Conservation (phyloP, 2,888 invertebrate species). For the Drosophila kambysellisi region DNA sequence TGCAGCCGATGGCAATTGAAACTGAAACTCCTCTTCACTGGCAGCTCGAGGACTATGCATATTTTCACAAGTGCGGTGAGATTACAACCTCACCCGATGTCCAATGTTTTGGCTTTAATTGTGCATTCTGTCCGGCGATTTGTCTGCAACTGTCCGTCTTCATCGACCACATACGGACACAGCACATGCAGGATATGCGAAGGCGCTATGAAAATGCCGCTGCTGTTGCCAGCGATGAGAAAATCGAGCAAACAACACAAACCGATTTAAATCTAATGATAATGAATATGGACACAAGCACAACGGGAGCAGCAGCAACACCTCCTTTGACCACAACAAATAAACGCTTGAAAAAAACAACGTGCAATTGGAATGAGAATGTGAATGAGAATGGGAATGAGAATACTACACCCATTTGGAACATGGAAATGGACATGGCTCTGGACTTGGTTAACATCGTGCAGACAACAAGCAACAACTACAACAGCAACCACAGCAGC, state of each 20-base stretch:
- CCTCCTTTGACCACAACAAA: conserved; percentile 40
- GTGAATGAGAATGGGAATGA: background rate
- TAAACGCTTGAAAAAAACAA: conserved; percentile 48
- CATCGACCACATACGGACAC: conserved; percentile 73
- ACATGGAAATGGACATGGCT: conserved; percentile 49
- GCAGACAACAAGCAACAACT: conserved; percentile 20
- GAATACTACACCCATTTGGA: conserved; percentile 21
- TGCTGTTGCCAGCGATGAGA: conserved; percentile 37
- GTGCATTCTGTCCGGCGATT: conserved; percentile 78
- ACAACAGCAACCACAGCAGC: conserved; percentile 5
- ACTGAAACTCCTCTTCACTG: conserved; percentile 48
- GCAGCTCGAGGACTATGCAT: conserved; percentile 79
- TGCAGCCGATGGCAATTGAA: conserved; percentile 41
- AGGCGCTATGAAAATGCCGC: conserved; percentile 63
- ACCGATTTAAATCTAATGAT: conserved; percentile 63
- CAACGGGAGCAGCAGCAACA: conserved; percentile 3
- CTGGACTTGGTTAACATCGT: conserved; percentile 50
- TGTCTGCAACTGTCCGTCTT: conserved; percentile 79
- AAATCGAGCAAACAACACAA: conserved; percentile 62
- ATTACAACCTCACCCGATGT: conserved; percentile 81
- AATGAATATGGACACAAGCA: conserved; percentile 63
- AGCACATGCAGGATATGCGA: conserved; percentile 74
- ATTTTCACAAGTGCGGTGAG: conserved; percentile 81
- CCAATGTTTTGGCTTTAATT: conserved; percentile 80
- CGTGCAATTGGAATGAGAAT: conserved; percentile 50